Conservation (phyloP, 1,140 invertebrate species). For the Zaprionus inermis region DNA sequence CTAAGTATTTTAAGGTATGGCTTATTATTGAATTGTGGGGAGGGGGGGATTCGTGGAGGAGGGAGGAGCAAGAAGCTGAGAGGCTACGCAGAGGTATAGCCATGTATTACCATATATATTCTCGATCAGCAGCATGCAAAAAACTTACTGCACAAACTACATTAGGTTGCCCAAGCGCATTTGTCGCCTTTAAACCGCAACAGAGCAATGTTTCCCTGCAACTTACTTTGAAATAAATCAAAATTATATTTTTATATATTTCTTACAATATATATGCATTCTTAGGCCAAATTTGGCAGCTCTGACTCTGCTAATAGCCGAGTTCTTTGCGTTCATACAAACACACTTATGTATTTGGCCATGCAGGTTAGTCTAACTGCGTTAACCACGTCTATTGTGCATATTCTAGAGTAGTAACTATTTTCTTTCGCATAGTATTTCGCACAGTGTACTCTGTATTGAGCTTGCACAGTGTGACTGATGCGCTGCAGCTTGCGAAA, state of each 20-base stretch:
- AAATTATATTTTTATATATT: background rate
- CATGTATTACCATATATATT: background rate
- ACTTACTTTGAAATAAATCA: too few species aligned
- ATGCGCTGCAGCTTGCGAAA: constrained; percentile 67
- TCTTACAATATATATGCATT: background rate
- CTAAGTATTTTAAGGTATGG: too few species aligned
- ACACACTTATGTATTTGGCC: background rate
- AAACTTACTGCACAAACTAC: too few species aligned
- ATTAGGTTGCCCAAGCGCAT: too few species aligned
- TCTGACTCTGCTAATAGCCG: background rate
- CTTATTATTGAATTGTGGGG: too few species aligned
- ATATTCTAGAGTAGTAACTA: background rate
- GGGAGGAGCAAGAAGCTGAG: too few species aligned
- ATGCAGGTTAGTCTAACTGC: too few species aligned
- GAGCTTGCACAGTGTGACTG: constrained; percentile 41
- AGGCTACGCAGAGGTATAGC: too few species aligned
- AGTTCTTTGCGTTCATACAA: background rate
- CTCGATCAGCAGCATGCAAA: background rate
- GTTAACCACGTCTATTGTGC: too few species aligned
- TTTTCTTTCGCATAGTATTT: background rate
- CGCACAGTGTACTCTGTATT: background rate
- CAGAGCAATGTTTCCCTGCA: too few species aligned
- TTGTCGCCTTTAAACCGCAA: too few species aligned
- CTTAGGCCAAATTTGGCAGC: background rate
- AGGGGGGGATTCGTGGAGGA: too few species aligned